Conservation (phyloP, 2,888 invertebrate species). For the Yponomeuta sedellus region DNA sequence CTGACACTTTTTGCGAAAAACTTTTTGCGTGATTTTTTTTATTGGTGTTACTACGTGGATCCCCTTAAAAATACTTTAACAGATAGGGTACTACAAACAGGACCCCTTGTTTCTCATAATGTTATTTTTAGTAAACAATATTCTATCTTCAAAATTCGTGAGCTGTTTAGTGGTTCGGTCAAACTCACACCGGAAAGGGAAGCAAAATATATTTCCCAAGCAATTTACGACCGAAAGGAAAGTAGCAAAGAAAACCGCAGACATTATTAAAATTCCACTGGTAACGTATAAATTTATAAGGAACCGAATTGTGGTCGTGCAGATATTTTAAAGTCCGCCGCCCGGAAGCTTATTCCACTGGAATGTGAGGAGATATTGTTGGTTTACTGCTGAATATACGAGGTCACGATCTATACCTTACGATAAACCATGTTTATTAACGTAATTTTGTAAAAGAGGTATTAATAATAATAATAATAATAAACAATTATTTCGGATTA, state of each 20-base stretch:
- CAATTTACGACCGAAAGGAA: constrained; percentile 7
- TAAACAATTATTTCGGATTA: too few species aligned
- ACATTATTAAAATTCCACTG: constrained; percentile 22
- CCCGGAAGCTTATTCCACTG: not conserved
- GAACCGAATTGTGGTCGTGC: constrained; percentile 42
- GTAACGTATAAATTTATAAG: constrained; percentile 37
- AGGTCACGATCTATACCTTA: not conserved
- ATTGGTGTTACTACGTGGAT: too few species aligned
- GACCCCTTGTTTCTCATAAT: too few species aligned
- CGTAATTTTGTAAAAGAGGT: not conserved
- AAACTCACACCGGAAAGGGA: not conserved
- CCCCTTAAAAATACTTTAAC: too few species aligned
- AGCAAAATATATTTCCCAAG: constrained; percentile 7
- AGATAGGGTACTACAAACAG: too few species aligned
- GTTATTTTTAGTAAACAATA: too few species aligned
- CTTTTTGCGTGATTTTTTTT: too few species aligned
- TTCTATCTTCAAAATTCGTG: not conserved
- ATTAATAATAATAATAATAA: too few species aligned
- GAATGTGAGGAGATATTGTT: constrained; percentile 1
- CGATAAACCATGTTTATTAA: not conserved
- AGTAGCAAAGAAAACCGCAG: not conserved
- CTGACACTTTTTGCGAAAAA: too few species aligned
- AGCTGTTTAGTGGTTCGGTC: not conserved
- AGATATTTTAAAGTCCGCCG: constrained; percentile 40
- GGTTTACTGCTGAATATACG: constrained; percentile 24